Percentiles rank a stretch among this genome's conserved stretches.
phyloP scores from a whole-genome alignment of 2,113 vertebrate genomes.

The Ctenodactylus gundi region DNA sequence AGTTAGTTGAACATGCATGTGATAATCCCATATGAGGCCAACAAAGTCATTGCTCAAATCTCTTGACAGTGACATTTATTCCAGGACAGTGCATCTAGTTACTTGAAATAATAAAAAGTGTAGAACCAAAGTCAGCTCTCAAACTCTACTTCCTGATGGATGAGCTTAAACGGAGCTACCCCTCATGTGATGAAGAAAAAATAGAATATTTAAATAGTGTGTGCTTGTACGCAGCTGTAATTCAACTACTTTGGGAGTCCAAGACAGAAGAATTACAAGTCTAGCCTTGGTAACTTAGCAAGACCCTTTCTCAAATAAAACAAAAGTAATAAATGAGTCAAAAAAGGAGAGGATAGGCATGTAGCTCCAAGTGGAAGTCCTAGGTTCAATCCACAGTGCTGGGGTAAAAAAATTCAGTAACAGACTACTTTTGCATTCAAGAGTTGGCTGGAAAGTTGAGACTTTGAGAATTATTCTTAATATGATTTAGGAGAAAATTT shows the following conservation, averaged over 20 bases:
- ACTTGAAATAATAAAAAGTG: neutral
- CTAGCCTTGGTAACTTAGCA: no score
- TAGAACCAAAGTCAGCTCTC: neutral
- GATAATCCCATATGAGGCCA: neutral
- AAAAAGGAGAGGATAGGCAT: no score
- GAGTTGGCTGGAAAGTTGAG: neutral
- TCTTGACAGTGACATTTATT: neutral
- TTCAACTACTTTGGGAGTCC: no score
- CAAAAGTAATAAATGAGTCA: no score
- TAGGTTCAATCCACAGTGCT: no score
- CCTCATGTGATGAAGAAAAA: neutral
- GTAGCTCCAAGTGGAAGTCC: no score
- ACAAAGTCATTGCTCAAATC: neutral
- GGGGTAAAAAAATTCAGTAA: no score
- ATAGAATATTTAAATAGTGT: neutral
- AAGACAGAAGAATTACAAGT: no score
- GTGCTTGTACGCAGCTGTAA: no score
- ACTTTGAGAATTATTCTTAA: neutral
- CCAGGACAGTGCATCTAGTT: neutral
- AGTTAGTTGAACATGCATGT: neutral
- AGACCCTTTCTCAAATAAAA: no score
- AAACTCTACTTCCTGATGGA: neutral
- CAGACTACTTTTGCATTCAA: neutral
- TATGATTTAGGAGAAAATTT: neutral
- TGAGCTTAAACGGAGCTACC: accelerated